Evolutionary conservation across 2,113 vertebrate genomes (phyloP).

Genomic region (Varanus komodoensis): DNA sequence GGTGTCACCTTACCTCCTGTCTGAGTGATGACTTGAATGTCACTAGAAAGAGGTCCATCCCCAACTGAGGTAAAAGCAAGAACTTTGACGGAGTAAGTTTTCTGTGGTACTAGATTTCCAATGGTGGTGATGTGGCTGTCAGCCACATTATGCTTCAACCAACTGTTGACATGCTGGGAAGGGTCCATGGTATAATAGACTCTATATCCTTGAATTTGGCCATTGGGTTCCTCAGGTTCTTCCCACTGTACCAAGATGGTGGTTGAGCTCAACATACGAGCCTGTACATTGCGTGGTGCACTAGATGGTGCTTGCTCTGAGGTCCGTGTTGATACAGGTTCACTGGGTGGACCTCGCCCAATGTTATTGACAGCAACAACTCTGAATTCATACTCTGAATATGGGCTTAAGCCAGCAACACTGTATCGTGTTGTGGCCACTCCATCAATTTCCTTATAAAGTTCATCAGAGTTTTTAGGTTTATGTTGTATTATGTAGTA

Average conservation of each 20-base stretch:
- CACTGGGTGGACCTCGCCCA: slow-evolving; percentile 92
- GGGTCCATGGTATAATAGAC: slow-evolving; percentile 97
- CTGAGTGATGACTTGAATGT: slow-evolving; percentile 98
- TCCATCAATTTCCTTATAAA: slow-evolving; percentile 96
- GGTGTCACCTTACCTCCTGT: slow-evolving; percentile 89
- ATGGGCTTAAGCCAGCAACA: slow-evolving; percentile 96
- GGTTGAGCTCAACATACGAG: slow-evolving; percentile 95
- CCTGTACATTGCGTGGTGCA: slow-evolving; percentile 92
- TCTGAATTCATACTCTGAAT: slow-evolving; percentile 97
- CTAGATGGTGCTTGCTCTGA: slow-evolving; percentile 98
- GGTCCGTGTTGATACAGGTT: slow-evolving; percentile 93
- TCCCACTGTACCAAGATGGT: slow-evolving; percentile 99
- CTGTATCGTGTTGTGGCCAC: slow-evolving; percentile 98
- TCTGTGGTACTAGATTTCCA: slow-evolving; percentile 93
- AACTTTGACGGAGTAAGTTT: slow-evolving; percentile 96
- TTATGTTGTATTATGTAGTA: slow-evolving; percentile 99
- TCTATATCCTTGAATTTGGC: slow-evolving; percentile 97
- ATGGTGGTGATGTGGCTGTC: slow-evolving; percentile 95
- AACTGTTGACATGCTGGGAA: slow-evolving; percentile 89
- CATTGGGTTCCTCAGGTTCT: slow-evolving; percentile 96
- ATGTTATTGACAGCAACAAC: slow-evolving; percentile 99
- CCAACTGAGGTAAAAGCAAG: slow-evolving; percentile 98
- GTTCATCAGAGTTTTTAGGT: slow-evolving; percentile 92
- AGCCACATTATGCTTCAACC: slow-evolving; percentile 97
- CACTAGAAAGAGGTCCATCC: slow-evolving; percentile 94